Conservation (phyloP, 2,113 vertebrate genomes). For the Argyrosomus japonicus region DNA sequence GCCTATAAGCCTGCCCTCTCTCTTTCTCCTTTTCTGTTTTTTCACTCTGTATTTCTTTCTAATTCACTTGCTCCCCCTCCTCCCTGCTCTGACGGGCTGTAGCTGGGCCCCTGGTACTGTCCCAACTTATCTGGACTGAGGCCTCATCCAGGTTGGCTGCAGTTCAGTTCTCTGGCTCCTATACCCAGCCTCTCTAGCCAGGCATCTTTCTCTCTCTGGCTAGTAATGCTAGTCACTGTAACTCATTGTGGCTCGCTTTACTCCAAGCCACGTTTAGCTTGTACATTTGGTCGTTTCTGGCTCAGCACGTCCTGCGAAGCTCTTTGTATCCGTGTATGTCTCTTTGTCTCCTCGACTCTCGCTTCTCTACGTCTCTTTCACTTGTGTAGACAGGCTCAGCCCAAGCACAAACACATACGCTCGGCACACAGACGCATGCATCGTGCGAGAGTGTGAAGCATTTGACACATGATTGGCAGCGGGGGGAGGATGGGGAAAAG, state of each 20-base stretch:
- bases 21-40: constrained; percentile 28
- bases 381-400: constrained; percentile 55
- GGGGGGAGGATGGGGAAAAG: constrained; percentile 47
- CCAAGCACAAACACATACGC: constrained; percentile 45
- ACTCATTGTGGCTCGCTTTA: constrained; percentile 72
- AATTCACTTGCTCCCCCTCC: constrained; percentile 54
- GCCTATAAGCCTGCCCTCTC: constrained; percentile 55
- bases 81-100: constrained; percentile 59
- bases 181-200: constrained; percentile 69
- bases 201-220: constrained; percentile 76
- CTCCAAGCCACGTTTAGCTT: constrained; percentile 67
- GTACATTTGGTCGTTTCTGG: constrained; percentile 69
- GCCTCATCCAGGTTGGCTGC: constrained; percentile 77
- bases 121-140: constrained; percentile 78
- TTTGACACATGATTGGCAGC: constrained; percentile 81
- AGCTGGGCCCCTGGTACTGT: constrained; percentile 73
- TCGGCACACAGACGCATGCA: constrained; percentile 21
- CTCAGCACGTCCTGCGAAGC: constrained; percentile 44
- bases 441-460: constrained; percentile 60
- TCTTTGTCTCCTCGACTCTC: constrained; percentile 60
- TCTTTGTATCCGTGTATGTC: constrained; percentile 50
- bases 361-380: constrained; percentile 63
- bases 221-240: constrained; percentile 74
- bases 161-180: constrained; percentile 77
- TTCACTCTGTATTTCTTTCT: constrained; percentile 60